Evolutionary conservation across 2,797 vertebrate genomes (phyloP).

Genomic region (Miichthys miiuy): DNA sequence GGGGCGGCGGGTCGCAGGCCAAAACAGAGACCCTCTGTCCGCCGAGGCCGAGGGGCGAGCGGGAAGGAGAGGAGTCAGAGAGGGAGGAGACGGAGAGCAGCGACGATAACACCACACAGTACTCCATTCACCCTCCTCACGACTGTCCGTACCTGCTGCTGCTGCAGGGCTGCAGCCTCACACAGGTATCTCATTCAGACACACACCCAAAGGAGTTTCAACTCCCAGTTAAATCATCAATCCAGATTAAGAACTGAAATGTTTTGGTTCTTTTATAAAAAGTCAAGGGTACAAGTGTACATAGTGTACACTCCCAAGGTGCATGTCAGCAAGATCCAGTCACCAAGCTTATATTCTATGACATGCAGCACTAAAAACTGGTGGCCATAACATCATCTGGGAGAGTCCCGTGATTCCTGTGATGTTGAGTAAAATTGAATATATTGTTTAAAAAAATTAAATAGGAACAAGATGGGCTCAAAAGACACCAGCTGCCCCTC

Average conservation of each 20-base stretch:
- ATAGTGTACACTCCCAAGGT: too few species aligned
- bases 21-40: slow-evolving; percentile 82
- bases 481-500: background rate
- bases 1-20: slow-evolving; percentile 46
- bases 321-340: too few species aligned
- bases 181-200: slow-evolving; percentile 81
- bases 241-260: too few species aligned
- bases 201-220: background rate
- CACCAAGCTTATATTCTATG: too few species aligned
- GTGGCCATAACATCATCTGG: background rate
- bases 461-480: background rate
- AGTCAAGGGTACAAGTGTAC: too few species aligned
- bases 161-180: slow-evolving; percentile 84
- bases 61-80: slow-evolving; percentile 81
- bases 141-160: slow-evolving; percentile 89
- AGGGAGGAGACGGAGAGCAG: slow-evolving; percentile 87
- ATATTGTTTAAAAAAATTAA: background rate
- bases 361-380: too few species aligned
- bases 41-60: slow-evolving; percentile 62
- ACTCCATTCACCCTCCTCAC: slow-evolving; percentile 87
- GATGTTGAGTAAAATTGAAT: background rate
- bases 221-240: too few species aligned
- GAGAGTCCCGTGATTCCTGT: background rate
- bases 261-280: too few species aligned
- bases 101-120: slow-evolving; percentile 85